Conservation (phyloP, 2,888 invertebrate genomes). For the Lepetodrilus schrolli region DNA sequence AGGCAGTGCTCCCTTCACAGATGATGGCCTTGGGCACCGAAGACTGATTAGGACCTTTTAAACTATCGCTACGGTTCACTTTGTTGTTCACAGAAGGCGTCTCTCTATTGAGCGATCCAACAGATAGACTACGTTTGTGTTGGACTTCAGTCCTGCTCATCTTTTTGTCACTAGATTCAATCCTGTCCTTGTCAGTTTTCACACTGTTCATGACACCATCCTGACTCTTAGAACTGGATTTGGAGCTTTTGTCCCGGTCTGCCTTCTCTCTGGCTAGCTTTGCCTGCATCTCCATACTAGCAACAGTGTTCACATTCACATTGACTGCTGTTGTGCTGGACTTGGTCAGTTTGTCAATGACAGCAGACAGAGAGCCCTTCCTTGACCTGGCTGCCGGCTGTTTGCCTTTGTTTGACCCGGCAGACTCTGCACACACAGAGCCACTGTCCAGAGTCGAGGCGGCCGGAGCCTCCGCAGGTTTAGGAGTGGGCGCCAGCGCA, state of each 20-base stretch:
- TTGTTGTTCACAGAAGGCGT: conserved; percentile 21
- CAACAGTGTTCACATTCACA: neutral
- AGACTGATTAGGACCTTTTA: conserved; percentile 6
- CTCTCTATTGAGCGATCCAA: neutral
- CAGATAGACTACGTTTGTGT: neutral
- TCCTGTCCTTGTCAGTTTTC: conserved; percentile 1
- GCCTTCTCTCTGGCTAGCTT: conserved; percentile 1
- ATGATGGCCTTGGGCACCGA: neutral
- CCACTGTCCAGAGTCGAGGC: neutral
- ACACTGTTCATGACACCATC: conserved; percentile 2
- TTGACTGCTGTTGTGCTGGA: conserved; percentile 41
- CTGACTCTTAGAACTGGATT: neutral
- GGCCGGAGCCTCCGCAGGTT: conserved; percentile 30
- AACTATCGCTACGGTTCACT: conserved; percentile 8
- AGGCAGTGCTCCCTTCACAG: neutral
- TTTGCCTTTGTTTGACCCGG: conserved; percentile 22
- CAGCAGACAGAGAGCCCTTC: conserved; percentile 77
- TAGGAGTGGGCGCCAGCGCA: conserved; percentile 2
- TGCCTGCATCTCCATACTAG: neutral
- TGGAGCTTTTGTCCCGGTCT: neutral
- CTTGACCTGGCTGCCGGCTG: conserved; percentile 45
- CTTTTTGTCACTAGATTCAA: conserved; percentile 26
- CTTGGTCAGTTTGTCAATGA: conserved; percentile 87
- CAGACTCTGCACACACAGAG: conserved; percentile 9
- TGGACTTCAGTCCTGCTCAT: conserved; percentile 10